Evolutionary conservation across 2,888 invertebrate species (phyloP).

Genomic region (Xestia rhomboidea): DNA sequence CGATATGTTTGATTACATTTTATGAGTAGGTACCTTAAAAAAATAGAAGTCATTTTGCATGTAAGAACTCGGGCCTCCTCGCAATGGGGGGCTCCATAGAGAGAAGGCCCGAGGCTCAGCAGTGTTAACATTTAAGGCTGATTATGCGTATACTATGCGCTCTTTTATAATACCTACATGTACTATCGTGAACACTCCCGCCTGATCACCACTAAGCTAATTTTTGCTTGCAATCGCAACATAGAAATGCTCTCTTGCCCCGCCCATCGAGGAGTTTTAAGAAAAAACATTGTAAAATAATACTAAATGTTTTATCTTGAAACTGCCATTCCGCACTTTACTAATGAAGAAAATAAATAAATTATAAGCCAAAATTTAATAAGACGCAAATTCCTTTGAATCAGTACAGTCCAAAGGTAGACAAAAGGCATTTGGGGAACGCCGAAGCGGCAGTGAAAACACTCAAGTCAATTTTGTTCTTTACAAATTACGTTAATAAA

Average conservation of each 20-base stretch:
- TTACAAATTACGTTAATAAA: constrained; percentile 40
- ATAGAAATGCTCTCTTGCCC: too few species aligned
- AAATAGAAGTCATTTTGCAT: neutral
- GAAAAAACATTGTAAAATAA: neutral
- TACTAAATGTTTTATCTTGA: neutral
- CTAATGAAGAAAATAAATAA: neutral
- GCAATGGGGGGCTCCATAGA: too few species aligned
- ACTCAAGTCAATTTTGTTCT: constrained; percentile 35
- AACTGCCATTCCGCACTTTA: neutral
- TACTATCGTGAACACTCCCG: too few species aligned
- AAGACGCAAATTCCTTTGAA: neutral
- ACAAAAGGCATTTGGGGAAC: constrained; percentile 20
- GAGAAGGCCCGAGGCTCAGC: neutral
- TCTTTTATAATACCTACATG: neutral
- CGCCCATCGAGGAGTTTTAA: too few species aligned
- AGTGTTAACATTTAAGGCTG: neutral
- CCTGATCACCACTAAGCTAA: too few species aligned
- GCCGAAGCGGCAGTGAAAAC: constrained; percentile 27
- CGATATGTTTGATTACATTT: neutral
- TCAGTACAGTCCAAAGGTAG: constrained; percentile 26
- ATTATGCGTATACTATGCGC: neutral
- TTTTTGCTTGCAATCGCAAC: too few species aligned
- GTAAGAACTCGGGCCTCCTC: neutral
- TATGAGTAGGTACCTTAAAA: too few species aligned
- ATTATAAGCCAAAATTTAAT: neutral